Evolutionary conservation across 2,888 invertebrate genomes (phyloP), one percentile per base, ranked within the genome.

Genomic region (Pemphredon lugubris): DNA sequence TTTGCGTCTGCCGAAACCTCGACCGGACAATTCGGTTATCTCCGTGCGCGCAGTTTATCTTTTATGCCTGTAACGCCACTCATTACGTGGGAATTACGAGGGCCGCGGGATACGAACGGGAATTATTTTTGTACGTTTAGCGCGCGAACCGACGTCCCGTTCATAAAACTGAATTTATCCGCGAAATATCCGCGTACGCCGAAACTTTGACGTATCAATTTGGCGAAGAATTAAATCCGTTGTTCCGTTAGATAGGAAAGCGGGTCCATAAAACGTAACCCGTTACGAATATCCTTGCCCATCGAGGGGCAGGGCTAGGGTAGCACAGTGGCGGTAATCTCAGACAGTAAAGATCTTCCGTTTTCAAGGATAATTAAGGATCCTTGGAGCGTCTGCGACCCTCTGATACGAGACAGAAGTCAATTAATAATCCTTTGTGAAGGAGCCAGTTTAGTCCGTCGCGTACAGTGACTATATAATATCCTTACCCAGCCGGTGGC

Each of bases 381-480:
- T 79, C 74, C 66, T 76, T 57, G 54, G 74, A 64, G 69, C 76
- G 78, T 68, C 81, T 81, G 81, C 64, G 72, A 66, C 60, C 73
- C 74, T 69, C 79, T 77, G 81, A 81, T 81, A 81, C 76, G 81
- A 79, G 77, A 79, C 79, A 81, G 79, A 79, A 81, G 81, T 81
- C 81, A 81, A 81, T 81, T 81, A 81, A 81, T 81, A 81, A 81
- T 81, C 81, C 81, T 81, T 81, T 81, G 81, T 81, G 79, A 58
- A 66, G 79, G 64, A 81, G 76, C 63, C 81, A 76, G 81, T 80
- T 80, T 78, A 72, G 78, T 70, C 66, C 60, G 63, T 59, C 64
- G 58, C 80, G 73, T 72, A 78, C 50, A 74, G 76, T 67, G 68
- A 70, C 76, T 81, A 73, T 80, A 81, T 81, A 81, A 76, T 76